Evolutionary conservation across 1,140 invertebrate species (phyloP).

Genomic region (Pseudomyrmex gracilis): DNA sequence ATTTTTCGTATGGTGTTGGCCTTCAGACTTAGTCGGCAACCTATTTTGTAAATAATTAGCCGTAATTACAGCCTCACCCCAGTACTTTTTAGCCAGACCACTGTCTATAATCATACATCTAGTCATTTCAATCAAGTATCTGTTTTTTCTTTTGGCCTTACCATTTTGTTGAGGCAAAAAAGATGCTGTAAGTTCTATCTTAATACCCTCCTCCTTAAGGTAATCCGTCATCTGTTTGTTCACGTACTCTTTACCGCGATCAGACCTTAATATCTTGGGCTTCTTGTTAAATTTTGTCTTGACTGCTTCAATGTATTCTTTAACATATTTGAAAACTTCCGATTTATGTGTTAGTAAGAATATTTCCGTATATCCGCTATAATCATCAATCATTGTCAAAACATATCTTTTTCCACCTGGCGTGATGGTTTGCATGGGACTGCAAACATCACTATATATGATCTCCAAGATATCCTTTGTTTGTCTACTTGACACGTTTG

Average conservation of each 20-base stretch:
- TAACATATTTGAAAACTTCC: neutral
- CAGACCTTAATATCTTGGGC: slow-evolving; percentile 4
- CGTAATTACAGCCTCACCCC: slow-evolving; percentile 21
- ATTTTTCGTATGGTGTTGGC: slow-evolving; percentile 21
- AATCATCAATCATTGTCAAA: slow-evolving; percentile 31
- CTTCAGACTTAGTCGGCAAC: neutral
- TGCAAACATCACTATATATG: slow-evolving; percentile 42
- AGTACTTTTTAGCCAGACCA: slow-evolving; percentile 8
- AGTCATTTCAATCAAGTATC: slow-evolving; percentile 13
- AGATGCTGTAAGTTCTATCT: neutral
- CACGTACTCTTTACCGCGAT: slow-evolving; percentile 27
- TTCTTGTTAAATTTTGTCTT: slow-evolving; percentile 11
- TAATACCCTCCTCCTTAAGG: slow-evolving; percentile 19
- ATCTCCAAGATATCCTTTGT: slow-evolving; percentile 5
- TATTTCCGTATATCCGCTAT: neutral
- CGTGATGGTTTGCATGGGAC: slow-evolving; percentile 30
- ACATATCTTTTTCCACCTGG: slow-evolving; percentile 25
- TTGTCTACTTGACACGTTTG: neutral
- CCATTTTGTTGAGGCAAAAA: slow-evolving; percentile 33
- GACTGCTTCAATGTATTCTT: neutral
- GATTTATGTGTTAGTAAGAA: slow-evolving; percentile 14
- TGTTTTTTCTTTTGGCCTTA: slow-evolving; percentile 12
- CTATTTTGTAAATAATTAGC: slow-evolving; percentile 15
- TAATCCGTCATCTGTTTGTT: neutral
- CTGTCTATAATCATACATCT: slow-evolving; percentile 1